Evolutionary conservation across 2,113 vertebrate species (phyloP).

Genomic region (Crotalus horridus): DNA sequence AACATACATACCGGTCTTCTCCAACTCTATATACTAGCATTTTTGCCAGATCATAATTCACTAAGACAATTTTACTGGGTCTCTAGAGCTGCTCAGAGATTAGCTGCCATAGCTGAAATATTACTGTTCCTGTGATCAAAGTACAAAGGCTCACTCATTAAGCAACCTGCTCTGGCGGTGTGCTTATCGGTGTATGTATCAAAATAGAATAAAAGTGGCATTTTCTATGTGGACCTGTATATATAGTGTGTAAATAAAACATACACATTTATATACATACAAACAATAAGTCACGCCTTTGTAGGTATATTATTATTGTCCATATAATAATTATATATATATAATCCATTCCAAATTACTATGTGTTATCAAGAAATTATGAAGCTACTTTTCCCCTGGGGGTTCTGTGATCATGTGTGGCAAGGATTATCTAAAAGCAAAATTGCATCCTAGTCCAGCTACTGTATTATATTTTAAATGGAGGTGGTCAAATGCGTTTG

Average conservation of each 20-base stretch:
- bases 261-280: not conserved
- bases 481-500: not conserved
- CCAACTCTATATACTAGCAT: not conserved
- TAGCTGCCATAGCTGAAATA: slow-evolving; percentile 25
- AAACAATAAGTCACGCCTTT: slow-evolving; percentile 7
- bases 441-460: not conserved
- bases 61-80: slow-evolving; percentile 3
- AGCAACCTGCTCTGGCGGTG: slow-evolving; percentile 21
- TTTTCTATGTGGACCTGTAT: not conserved
- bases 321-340: slow-evolving; percentile 7
- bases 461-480: not conserved
- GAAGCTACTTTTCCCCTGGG: not conserved
- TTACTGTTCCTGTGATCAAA: slow-evolving; percentile 18
- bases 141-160: slow-evolving; percentile 31
- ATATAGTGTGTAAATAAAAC: not conserved
- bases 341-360: not conserved
- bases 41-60: not conserved
- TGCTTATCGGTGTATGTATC: not conserved
- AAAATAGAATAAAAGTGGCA: slow-evolving; percentile 3
- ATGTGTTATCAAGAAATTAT: not conserved
- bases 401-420: not conserved
- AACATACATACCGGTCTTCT: slow-evolving; percentile 8
- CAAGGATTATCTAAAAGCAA: not conserved
- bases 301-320: not conserved
- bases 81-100: slow-evolving; percentile 13